These are phyloP conservation scores for Thereva nobilitata DNA, from an alignment of 2,888 invertebrate genomes.

Conservation along the genomic window DNA sequence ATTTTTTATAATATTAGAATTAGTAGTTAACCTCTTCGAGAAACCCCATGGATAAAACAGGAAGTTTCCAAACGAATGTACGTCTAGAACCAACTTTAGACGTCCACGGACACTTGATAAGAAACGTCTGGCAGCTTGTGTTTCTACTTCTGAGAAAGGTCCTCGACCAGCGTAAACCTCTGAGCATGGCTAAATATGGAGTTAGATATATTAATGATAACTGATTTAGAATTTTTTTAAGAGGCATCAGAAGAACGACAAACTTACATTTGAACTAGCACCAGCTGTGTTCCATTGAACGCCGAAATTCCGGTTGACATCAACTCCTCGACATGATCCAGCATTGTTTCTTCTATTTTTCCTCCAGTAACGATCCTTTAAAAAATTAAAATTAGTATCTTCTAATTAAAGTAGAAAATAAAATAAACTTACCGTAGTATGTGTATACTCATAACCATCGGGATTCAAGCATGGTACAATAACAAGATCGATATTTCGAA, in stretches of 20 bases:
- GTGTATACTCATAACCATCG: conserved; percentile 57
- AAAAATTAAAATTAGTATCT: conserved; percentile 18
- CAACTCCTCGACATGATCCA: conserved; percentile 68
- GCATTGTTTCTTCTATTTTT: conserved; percentile 67
- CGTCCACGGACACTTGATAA: conserved; percentile 54
- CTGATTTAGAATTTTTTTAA: background rate
- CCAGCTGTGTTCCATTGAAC: conserved; percentile 67
- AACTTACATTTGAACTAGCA: conserved; percentile 58
- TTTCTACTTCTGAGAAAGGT: conserved; percentile 55
- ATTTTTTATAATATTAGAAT: conserved; percentile 16
- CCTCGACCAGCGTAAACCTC: conserved; percentile 55
- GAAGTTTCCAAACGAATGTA: conserved; percentile 58
- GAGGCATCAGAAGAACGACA: conserved; percentile 5
- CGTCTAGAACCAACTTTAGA: conserved; percentile 56
- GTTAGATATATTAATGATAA: conserved; percentile 24
- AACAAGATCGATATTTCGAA: conserved; percentile 53
- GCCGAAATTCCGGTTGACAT: conserved; percentile 78
- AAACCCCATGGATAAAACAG: conserved; percentile 58
- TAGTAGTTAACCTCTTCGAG: conserved; percentile 48
- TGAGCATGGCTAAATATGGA: conserved; percentile 52
- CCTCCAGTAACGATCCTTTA: conserved; percentile 65
- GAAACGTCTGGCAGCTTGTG: conserved; percentile 53
- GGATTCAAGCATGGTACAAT: conserved; percentile 56
- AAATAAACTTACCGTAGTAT: conserved; percentile 49
- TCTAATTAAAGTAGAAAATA: conserved; percentile 1